A percentile compares a stretch with the other conserved stretches of the same genome.
Conservation (phyloP, 2,888 invertebrate genomes). For the Noctua fimbriata region DNA sequence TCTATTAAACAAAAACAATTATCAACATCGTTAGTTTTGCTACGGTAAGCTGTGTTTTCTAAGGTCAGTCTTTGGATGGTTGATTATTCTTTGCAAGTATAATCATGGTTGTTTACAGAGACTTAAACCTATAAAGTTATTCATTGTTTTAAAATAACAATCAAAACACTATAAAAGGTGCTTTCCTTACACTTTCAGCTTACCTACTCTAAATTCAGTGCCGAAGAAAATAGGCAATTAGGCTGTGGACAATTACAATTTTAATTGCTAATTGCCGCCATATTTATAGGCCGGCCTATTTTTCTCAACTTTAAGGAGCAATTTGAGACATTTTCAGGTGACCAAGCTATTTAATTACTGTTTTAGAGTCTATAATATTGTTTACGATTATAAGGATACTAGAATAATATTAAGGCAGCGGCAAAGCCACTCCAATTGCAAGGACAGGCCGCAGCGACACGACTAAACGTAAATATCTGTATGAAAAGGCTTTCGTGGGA, state of each 20-base stretch:
- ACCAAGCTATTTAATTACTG: slow-evolving; percentile 20
- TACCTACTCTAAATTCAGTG: slow-evolving; percentile 24
- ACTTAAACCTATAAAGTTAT: neutral
- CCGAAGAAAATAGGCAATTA: slow-evolving; percentile 49
- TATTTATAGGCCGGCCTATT: slow-evolving; percentile 36
- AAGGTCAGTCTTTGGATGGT: neutral
- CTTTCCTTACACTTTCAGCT: slow-evolving; percentile 19
- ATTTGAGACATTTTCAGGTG: slow-evolving; percentile 36
- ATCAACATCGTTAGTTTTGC: neutral
- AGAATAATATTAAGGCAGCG: neutral
- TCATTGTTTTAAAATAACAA: slow-evolving; percentile 13
- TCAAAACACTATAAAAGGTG: slow-evolving; percentile 1
- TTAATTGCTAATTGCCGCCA: slow-evolving; percentile 59
- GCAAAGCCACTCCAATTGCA: neutral
- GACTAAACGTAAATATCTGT: neutral
- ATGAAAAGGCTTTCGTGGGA: neutral
- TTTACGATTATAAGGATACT: neutral
- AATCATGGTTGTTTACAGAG: neutral
- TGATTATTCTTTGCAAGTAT: neutral
- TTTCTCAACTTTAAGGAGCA: slow-evolving; percentile 14
- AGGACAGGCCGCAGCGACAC: neutral
- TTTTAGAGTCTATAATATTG: neutral
- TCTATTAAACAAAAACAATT: neutral
- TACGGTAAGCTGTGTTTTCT: neutral
- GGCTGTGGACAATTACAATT: slow-evolving; percentile 48